Percentiles rank a stretch among this genome's conserved stretches.
phyloP scores from a whole-genome alignment of 2,797 vertebrate species.

The Diceros bicornis region DNA sequence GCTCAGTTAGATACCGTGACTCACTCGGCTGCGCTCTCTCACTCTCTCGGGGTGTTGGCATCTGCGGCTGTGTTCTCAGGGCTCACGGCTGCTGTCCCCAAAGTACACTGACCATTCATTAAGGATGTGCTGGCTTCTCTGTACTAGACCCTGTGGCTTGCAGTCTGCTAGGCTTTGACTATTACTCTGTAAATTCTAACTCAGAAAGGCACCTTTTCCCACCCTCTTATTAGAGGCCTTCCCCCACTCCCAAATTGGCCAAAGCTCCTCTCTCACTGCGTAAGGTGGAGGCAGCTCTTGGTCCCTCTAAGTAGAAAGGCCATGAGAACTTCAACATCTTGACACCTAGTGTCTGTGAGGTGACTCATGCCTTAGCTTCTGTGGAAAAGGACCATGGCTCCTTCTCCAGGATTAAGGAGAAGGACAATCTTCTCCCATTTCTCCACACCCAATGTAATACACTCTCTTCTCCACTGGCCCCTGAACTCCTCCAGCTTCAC shows the following conservation, averaged over 20 bases:
- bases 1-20: not conserved
- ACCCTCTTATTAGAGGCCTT: not conserved
- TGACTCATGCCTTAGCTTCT: not conserved
- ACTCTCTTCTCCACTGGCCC: not conserved
- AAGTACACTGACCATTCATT: not conserved
- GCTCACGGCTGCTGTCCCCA: not conserved
- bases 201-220: not conserved
- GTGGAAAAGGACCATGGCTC: not conserved
- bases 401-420: not conserved
- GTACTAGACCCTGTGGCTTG: not conserved
- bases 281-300: not conserved
- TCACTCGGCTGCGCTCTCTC: not conserved
- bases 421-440: not conserved
- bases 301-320: not conserved
- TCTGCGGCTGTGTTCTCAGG: not conserved
- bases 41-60: not conserved
- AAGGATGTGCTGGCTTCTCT: not conserved
- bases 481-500: not conserved
- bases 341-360: not conserved
- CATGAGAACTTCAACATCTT: not conserved
- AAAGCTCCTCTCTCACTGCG: not conserved
- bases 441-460: not conserved
- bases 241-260: not conserved
- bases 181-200: not conserved
- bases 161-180: not conserved